Percentiles rank a stretch among this genome's conserved stretches.
Evolutionary conservation across 2,888 invertebrate species (phyloP).

Genomic region (Axea sp.): DNA sequence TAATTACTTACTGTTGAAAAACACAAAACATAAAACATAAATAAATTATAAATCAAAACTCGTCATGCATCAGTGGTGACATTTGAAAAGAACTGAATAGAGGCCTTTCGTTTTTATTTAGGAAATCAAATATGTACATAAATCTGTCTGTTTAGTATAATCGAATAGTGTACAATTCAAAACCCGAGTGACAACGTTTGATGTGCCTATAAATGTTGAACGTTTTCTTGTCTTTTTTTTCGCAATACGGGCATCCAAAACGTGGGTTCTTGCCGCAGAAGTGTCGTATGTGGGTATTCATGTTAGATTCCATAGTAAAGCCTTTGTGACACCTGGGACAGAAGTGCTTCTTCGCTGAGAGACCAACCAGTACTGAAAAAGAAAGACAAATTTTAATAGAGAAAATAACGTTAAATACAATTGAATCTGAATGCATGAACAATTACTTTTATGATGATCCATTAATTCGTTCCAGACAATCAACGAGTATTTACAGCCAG

Average conservation of each 20-base stretch:
- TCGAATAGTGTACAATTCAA: constrained; percentile 64
- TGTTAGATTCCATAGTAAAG: constrained; percentile 68
- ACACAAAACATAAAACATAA: constrained; percentile 14
- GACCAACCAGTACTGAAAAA: constrained; percentile 34
- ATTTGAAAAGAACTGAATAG: constrained; percentile 15
- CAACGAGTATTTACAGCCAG: constrained; percentile 20
- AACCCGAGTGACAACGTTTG: constrained; percentile 68
- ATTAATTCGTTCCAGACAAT: constrained; percentile 9
- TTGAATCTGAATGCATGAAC: constrained; percentile 30
- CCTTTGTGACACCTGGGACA: constrained; percentile 71
- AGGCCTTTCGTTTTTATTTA: constrained; percentile 15
- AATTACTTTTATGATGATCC: constrained; percentile 19
- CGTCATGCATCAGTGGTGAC: constrained; percentile 24
- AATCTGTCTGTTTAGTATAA: constrained; percentile 60
- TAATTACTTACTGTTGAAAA: constrained; percentile 15
- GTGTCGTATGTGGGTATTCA: constrained; percentile 58
- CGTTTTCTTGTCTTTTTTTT: constrained; percentile 66
- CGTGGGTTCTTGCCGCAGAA: constrained; percentile 66
- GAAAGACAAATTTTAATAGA: constrained; percentile 19
- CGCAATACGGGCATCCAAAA: constrained; percentile 73
- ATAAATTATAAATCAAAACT: not conserved
- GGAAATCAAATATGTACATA: constrained; percentile 7
- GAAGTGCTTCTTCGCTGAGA: constrained; percentile 60
- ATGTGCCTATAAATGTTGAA: constrained; percentile 72
- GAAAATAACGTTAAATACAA: no score